Conservation (phyloP, 2,888 invertebrate genomes). For the Rotaria socialis region DNA sequence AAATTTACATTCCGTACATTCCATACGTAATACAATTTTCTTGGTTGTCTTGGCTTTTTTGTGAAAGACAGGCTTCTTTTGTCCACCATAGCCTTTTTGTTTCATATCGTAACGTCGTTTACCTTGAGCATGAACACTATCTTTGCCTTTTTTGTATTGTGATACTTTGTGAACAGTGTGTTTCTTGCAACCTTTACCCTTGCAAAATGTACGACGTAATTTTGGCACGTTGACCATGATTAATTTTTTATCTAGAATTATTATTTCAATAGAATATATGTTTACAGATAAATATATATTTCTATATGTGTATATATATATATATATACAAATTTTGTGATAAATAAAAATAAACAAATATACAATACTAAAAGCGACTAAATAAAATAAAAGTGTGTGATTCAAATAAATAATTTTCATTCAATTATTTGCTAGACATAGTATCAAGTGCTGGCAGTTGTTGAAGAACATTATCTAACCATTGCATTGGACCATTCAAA, state of each 20-base stretch:
- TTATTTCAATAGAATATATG: not conserved
- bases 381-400: not conserved
- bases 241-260: not conserved
- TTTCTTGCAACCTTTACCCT: conserved; percentile 86
- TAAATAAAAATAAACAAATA: not conserved
- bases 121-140: conserved; percentile 92
- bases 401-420: not conserved
- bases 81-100: conserved; percentile 96
- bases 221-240: conserved; percentile 93
- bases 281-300: too few relatives aligned
- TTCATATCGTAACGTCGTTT: conserved; percentile 95
- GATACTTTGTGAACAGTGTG: conserved; percentile 98
- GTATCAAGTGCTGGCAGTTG: conserved; percentile 39
- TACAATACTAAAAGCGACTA: not conserved
- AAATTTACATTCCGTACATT: conserved; percentile 95
- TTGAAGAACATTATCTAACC: conserved; percentile 70
- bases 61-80: conserved; percentile 98
- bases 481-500: conserved; percentile 91
- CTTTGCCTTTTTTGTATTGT: conserved; percentile 99
- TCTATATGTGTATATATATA: not conserved
- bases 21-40: conserved; percentile 98
- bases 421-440: conserved; percentile 37
- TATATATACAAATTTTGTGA: not conserved
- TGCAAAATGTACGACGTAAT: conserved; percentile 91
- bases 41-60: conserved; percentile 99